Evolutionary conservation across 2,888 invertebrate genomes (phyloP), one percentile per base, ranked within the genome.

Genomic region (Oconnorella tubifera): DNA sequence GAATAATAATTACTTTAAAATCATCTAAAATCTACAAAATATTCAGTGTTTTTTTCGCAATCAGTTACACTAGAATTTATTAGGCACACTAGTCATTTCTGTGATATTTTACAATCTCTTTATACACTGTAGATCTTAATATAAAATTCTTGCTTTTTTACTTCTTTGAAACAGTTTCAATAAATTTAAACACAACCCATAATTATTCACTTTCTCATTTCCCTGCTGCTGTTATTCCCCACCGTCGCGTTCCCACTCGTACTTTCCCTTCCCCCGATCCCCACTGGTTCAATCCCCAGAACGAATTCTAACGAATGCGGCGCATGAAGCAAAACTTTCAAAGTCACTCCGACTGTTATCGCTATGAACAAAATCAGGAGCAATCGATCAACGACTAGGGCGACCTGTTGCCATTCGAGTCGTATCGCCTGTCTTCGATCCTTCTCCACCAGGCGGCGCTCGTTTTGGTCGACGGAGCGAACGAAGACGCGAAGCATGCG

Each of bases 391-490:
- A 91, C 87, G 19, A 93, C 91, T 62, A 92, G 86, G 0, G 92
- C 91, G 67, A 80, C 75, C 64, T 80, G 80, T 66, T 81, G 79
- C 92, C 92, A 93, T 80, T 93, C 92, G 63, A 90, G 83, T 76
- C 90, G 89, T 66, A 90, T 89, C 58, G 88, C 85, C 75, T 92
- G 91, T 59, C 89, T 85, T 60, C 89, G 85, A 77, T 92, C 91
- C 49, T 25, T 49, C 59, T 59, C 59, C 59, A 1, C 49, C 40
- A 59, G 27, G 3, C 59, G 40, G 1, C 48, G 59, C 59, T 59
- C 59, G 49, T 28, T 59, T 33, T 14, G 1, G 14, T 59, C 59
- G 25, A 59, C 27, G 3, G 48, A 25, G 19, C 59, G 40, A 3
- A 6, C 6, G 49, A 59, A 27, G 49, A 28, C 50, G 2, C 6